Evolutionary conservation across 2,888 invertebrate genomes (phyloP), one percentile per base, ranked within the genome.

Genomic region (Lasioglossum villosulum): DNA sequence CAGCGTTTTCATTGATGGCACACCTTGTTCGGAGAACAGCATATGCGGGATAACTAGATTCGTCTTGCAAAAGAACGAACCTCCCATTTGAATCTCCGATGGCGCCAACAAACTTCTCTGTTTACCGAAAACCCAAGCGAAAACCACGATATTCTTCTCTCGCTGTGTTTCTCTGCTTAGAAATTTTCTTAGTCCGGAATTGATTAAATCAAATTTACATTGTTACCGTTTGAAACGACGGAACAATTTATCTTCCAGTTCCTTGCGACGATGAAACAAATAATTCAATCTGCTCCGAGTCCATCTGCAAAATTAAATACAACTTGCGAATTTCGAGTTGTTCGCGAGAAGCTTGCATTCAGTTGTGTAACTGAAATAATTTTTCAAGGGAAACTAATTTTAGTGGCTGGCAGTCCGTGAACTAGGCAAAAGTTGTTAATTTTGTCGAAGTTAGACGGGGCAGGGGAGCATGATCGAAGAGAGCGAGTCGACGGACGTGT

Each of bases 1-100:
- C 48, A 78, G 63, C 78, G 72, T 70, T 19, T 6, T n/a, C n/a
- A 23, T 30, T 30, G 56, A 76, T 70, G 30, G 56, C 34, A n/a
- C 48, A 6, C 10, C 34, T 73, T 52, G 52, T 52, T 23, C 23
- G 23, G 0, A 23, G 48, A 52, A 52, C 48, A 52, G 23, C 48
- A 52, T 52, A 52, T 52, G 48, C 48, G 8, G 19, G 48, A 16
- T 19, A 52, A 52, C 48, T 23, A 52, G 48, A 52, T 52, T 52
- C 48, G 48, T 52, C 48, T 48, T 23, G 48, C 48, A 52, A 52
- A 52, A 52, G 48, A 52, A 52, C 48, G 48, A 52, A 23, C 19
- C 23, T 2, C 8, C 48, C 48, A 52, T 52, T 52, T 23, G 48
- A 52, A 52, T 52, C 23, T 52, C 48, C 48, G 48, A 48, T 23